phyloP scores from a whole-genome alignment of 1,140 invertebrate species.

The Scaptomyza graminum region DNA sequence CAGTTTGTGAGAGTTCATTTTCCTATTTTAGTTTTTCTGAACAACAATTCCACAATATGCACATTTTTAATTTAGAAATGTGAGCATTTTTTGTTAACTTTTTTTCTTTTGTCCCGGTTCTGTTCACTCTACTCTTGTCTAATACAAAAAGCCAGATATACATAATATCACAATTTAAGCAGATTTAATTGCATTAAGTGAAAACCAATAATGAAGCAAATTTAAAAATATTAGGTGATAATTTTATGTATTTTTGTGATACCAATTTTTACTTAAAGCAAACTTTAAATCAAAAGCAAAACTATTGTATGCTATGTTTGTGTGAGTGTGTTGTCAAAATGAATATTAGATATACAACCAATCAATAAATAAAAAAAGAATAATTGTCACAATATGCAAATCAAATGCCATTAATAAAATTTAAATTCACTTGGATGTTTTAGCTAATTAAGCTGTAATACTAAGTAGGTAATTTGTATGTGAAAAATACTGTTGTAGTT shows the following conservation, averaged over 20 bases:
- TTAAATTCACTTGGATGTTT: conserved; percentile 1
- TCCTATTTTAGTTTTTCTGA: too few species aligned
- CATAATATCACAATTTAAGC: too few species aligned
- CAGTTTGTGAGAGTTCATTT: too few species aligned
- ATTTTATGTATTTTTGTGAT: conserved; percentile 72
- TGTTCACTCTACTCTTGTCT: too few species aligned
- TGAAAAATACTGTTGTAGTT: conserved; percentile 1
- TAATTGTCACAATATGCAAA: conserved; percentile 9
- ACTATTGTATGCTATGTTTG: conserved; percentile 14
- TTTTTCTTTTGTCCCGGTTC: too few species aligned
- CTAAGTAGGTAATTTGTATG: conserved; percentile 4
- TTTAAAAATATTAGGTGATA: conserved; percentile 55
- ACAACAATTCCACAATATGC: too few species aligned
- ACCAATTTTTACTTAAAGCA: conserved; percentile 42
- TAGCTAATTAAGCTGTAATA: conserved; percentile 11
- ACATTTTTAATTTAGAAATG: too few species aligned
- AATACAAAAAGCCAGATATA: too few species aligned
- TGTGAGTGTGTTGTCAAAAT: conserved; percentile 33
- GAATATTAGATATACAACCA: conserved; percentile 24
- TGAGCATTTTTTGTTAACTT: too few species aligned
- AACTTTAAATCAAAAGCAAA: conserved; percentile 7
- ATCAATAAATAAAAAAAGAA: neutral
- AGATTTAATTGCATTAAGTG: neutral
- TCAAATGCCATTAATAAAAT: conserved; percentile 12
- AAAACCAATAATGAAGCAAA: neutral